Conservation (phyloP, 1,140 invertebrate genomes). For the Drosophila saltans region DNA sequence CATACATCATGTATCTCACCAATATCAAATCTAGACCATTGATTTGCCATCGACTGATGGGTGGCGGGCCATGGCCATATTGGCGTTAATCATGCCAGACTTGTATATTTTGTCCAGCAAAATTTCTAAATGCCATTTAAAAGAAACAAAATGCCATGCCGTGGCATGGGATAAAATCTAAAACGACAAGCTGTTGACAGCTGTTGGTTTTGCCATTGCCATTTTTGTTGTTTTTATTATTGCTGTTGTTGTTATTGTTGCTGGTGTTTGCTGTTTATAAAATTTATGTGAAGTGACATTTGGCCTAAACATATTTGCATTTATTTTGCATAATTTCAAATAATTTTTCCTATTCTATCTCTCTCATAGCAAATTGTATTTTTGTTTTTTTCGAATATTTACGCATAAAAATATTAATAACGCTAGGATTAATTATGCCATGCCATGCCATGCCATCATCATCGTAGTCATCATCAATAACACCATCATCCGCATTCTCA, state of each 20-base stretch:
- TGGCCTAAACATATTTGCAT: slow-evolving; percentile 73
- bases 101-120: slow-evolving; percentile 53
- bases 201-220: slow-evolving; percentile 59
- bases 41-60: neutral
- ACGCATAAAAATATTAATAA: slow-evolving; percentile 59
- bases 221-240: slow-evolving; percentile 34
- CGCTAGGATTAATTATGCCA: slow-evolving; percentile 63
- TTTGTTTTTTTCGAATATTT: slow-evolving; percentile 52
- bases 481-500: slow-evolving; percentile 3
- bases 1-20: neutral
- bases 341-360: neutral
- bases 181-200: slow-evolving; percentile 70
- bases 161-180: slow-evolving; percentile 27
- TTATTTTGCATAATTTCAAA: slow-evolving; percentile 62
- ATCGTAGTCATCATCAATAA: slow-evolving; percentile 23
- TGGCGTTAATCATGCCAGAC: slow-evolving; percentile 62
- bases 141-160: slow-evolving; percentile 62
- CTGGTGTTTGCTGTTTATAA: slow-evolving; percentile 55
- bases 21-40: neutral
- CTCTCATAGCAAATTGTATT: slow-evolving; percentile 29
- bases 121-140: slow-evolving; percentile 46
- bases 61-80: neutral
- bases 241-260: slow-evolving; percentile 27
- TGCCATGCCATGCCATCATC: slow-evolving; percentile 15
- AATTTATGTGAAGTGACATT: slow-evolving; percentile 76